Base-by-base conservation (phyloP, 2,888 invertebrate genomes). In the Tetheella fluctuosa region DNA sequence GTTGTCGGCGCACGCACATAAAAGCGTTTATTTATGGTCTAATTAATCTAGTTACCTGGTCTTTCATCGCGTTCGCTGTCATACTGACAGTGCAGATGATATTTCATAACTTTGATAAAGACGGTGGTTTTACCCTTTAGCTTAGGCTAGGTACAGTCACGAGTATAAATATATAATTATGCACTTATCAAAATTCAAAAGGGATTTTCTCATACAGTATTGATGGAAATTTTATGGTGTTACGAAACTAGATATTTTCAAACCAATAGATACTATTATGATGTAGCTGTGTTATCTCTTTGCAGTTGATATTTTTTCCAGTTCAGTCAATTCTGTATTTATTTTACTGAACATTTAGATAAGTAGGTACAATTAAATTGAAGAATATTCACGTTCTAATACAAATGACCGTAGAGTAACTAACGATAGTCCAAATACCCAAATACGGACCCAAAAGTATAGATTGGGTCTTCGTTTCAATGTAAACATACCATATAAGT, bases 1-100 rank as follows among this genome's bases (percentile, higher is more conserved):
- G 48, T 10, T 48, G 48, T 48, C 53, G 53, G 53, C 25, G 53
- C 53, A 28, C 48, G 53, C 53, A 25, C 53, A 53, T 28, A 28
- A 53, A 28, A 15, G 53, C 48, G 30, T 54, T 54, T 54, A 54
- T 54, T 54, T 54, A 28, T 54, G 54, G 28, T 30, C 30, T 54
- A 28, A 54, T 28, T 54, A 54, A 54, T 48, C 48, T 48, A 48
- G 48, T 54, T 54, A 30, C 17, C 54, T 30, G 28, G 10, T 30
- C 30, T 54, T 28, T 54, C 54, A 54, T 30, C 54, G 54, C 25
- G 48, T 20, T 20, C 48, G 17, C 48, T 20, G 20, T 48, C 48
- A 48, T n/a, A 48, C 20, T 20, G 10, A 48, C 3, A 48, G 17
- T 20, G 2, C 20, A 20, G 20, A 48, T 7, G 17, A 48, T 48